Evolutionary conservation across 2,888 invertebrate genomes (phyloP).

Genomic region (Troides aeacus): DNA sequence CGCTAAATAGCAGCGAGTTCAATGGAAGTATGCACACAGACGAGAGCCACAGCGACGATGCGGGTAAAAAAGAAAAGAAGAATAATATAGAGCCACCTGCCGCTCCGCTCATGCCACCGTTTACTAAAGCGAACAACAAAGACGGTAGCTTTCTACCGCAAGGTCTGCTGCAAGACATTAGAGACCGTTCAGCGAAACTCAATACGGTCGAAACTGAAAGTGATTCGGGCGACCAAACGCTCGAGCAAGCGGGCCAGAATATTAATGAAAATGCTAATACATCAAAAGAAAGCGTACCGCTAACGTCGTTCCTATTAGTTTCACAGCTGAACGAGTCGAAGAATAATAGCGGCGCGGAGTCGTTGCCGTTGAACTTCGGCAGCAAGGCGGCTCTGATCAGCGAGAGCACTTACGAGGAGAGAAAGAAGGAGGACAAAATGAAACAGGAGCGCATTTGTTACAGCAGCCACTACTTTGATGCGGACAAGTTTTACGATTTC

Average conservation of each 20-base stretch:
- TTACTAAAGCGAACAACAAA: slow-evolving; percentile 60
- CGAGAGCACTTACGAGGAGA: slow-evolving; percentile 85
- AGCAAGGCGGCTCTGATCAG: slow-evolving; percentile 77
- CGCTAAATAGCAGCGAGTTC: slow-evolving; percentile 86
- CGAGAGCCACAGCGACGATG: slow-evolving; percentile 69
- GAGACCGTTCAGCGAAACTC: slow-evolving; percentile 81
- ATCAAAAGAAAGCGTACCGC: slow-evolving; percentile 72
- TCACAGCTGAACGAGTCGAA: slow-evolving; percentile 72
- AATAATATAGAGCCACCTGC: slow-evolving; percentile 55
- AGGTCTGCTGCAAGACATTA: slow-evolving; percentile 84
- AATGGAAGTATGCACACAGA: slow-evolving; percentile 76
- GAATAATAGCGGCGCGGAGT: slow-evolving; percentile 52
- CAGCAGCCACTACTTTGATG: slow-evolving; percentile 83
- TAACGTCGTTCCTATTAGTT: slow-evolving; percentile 77
- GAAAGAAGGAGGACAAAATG: slow-evolving; percentile 76
- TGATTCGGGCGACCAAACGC: slow-evolving; percentile 54
- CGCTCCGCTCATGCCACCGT: slow-evolving; percentile 55
- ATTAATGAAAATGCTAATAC: slow-evolving; percentile 72
- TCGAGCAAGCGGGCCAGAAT: slow-evolving; percentile 65
- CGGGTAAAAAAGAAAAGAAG: slow-evolving; percentile 66
- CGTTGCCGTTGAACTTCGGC: slow-evolving; percentile 49
- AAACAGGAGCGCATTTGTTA: slow-evolving; percentile 69
- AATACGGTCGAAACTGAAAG: slow-evolving; percentile 71
- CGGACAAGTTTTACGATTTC: slow-evolving; percentile 90
- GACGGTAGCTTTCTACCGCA: slow-evolving; percentile 81